These are phyloP conservation scores for Clupea harengus DNA, from an alignment of 2,113 vertebrate species.

Conservation along the genomic window DNA sequence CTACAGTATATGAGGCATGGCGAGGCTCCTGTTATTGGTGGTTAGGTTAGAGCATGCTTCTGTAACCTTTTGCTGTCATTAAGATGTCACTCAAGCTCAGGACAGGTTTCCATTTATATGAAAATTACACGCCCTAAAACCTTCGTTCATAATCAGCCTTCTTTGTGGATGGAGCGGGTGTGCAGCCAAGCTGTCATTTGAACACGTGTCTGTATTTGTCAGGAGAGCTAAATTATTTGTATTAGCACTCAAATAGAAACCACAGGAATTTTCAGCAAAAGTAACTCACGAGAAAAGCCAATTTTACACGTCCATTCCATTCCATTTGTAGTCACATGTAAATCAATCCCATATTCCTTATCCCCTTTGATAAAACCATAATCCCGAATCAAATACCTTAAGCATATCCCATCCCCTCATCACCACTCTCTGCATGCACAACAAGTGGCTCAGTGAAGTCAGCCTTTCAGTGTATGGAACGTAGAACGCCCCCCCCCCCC, in stretches of 20 bases:
- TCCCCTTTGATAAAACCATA: background rate
- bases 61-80: background rate
- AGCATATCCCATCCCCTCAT: background rate
- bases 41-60: background rate
- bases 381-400: background rate
- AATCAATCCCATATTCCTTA: background rate
- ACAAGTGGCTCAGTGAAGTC: background rate
- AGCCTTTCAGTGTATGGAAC: background rate
- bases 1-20: background rate
- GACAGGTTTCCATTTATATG: background rate
- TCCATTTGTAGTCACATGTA: background rate
- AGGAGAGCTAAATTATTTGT: background rate
- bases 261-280: background rate
- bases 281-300: background rate
- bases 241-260: background rate
- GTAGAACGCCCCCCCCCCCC: too few species aligned
- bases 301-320: background rate
- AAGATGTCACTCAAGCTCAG: background rate
- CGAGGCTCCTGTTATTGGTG: background rate
- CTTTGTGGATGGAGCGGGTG: background rate
- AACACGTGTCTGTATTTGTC: background rate
- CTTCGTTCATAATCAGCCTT: background rate
- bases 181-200: background rate
- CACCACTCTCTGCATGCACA: background rate
- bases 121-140: background rate